Base-by-base conservation (phyloP, 1,140 invertebrate species). In the Dendrolimus punctatus region DNA sequence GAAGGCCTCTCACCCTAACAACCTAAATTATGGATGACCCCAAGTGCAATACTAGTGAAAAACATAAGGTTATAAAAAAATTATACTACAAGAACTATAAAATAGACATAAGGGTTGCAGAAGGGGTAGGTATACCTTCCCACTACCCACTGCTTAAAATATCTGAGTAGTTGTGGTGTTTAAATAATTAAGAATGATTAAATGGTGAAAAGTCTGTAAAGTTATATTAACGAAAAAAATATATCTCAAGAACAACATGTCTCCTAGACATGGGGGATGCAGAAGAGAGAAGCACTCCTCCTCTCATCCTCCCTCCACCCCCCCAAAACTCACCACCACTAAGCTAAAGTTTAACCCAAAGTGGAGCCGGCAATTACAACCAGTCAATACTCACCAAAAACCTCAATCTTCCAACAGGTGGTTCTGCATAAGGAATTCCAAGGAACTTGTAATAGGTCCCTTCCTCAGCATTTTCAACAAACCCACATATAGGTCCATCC, bases 341-440 rank as follows among this genome's bases (percentile, higher is more conserved):
- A 46, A 50, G n/a, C 40, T 38, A 57, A 52, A 44, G 23, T 46
- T 23, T 23, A 40, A 46, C 44, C 6, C 8, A 38, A 39, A 46
- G 3, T 47, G 39, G 4, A 47, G 7, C 49, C 10, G 6, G 5
- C 6, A 9, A 40, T 36, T 10, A 47, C 47, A 39, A 41, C 36
- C 43, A 49, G n/a, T 40, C 50, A 44, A 40, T 48, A 58, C 71
- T 76, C 73, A 91, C 90, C 66, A 85, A 64, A 64, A 92, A 92
- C 62, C 91, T 86, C 39, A 91, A 66, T 3, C 67, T 50, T 8
- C 88, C 90, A 8, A 91, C 47, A 46, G 89, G 91, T 49, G 90
- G 88, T 56, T 89, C 86, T 0, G 90, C 90, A 63, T 89, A 92
- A 0, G 91, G 91, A 58, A 92, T 90, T 8, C 88, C 88, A 49